These are phyloP conservation scores for Glandiceps talaboti DNA, from an alignment of 53 echinoderm and acorn worm genomes.

Conservation along the genomic window DNA sequence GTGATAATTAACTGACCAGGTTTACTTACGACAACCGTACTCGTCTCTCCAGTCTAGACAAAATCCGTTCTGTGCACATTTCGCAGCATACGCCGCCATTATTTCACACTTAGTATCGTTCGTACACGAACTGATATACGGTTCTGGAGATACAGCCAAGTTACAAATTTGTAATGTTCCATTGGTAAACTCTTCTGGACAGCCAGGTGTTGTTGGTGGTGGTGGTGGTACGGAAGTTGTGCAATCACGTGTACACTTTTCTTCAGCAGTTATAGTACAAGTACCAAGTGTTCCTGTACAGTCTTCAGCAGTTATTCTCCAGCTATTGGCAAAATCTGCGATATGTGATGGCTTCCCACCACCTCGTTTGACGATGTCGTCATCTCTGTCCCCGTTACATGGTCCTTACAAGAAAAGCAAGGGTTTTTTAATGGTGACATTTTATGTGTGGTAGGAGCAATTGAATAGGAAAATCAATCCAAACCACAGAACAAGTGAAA, in stretches of 20 bases:
- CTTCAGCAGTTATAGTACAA: no score
- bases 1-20: no score
- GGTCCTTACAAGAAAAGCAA: no score
- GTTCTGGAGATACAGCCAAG: background rate
- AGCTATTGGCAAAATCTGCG: background rate
- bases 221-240: background rate
- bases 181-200: background rate
- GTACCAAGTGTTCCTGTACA: no score
- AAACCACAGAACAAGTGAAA: background rate
- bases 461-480: background rate
- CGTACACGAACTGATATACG: background rate
- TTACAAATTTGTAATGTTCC: background rate
- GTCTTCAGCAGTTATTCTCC: no score
- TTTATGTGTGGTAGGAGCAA: no score
- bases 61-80: background rate
- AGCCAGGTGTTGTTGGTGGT: background rate
- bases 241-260: no score
- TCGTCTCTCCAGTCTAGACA: background rate
- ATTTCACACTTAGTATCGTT: background rate
- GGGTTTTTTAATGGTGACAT: no score
- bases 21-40: background rate
- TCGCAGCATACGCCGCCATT: background rate
- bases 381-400: background rate
- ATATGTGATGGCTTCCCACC: background rate
- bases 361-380: background rate